phyloP scores from a whole-genome alignment of 2,797 vertebrate genomes.

The Menidia menidia region DNA sequence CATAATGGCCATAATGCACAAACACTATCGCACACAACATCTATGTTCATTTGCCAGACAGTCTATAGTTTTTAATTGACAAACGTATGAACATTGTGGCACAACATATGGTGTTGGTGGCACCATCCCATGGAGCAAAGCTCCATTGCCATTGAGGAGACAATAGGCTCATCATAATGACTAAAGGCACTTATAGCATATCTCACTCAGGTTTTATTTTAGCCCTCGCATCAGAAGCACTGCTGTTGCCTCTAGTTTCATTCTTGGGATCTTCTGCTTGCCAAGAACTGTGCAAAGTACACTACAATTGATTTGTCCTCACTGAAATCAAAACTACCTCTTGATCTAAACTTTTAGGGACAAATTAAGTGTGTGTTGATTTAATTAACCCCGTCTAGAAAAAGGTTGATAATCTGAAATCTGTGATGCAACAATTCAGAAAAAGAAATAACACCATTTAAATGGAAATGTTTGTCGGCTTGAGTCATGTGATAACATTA shows the following conservation, averaged over 20 bases:
- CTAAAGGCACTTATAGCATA: constrained; percentile 77
- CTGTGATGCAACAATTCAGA: constrained; percentile 12
- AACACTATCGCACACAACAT: constrained; percentile 18
- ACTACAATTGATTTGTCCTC: constrained; percentile 66
- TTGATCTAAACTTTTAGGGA: constrained; percentile 19
- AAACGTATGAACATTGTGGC: constrained; percentile 13
- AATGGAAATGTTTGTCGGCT: constrained; percentile 6
- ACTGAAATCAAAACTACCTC: constrained; percentile 41
- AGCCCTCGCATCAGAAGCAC: constrained; percentile 67
- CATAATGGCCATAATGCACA: constrained; percentile 10
- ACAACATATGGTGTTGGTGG: constrained; percentile 37
- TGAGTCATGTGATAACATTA: constrained; percentile 9
- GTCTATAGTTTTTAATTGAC: constrained; percentile 36
- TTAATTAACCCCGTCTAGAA: constrained; percentile 24
- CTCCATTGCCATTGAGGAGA: constrained; percentile 30
- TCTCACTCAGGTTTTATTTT: constrained; percentile 28
- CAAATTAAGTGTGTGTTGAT: constrained; percentile 19
- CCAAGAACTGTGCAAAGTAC: constrained; percentile 74
- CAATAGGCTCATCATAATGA: constrained; percentile 54
- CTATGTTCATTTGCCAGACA: constrained; percentile 38
- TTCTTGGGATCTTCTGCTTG: constrained; percentile 51
- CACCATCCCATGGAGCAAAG: constrained; percentile 32
- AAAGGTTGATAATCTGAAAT: constrained; percentile 27
- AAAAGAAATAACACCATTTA: not conserved
- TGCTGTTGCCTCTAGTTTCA: constrained; percentile 49